A percentile compares a stretch with the other conserved stretches of the same genome.
Conservation (phyloP, 2,797 vertebrate genomes). For the Paratrypauchen microcephalus region DNA sequence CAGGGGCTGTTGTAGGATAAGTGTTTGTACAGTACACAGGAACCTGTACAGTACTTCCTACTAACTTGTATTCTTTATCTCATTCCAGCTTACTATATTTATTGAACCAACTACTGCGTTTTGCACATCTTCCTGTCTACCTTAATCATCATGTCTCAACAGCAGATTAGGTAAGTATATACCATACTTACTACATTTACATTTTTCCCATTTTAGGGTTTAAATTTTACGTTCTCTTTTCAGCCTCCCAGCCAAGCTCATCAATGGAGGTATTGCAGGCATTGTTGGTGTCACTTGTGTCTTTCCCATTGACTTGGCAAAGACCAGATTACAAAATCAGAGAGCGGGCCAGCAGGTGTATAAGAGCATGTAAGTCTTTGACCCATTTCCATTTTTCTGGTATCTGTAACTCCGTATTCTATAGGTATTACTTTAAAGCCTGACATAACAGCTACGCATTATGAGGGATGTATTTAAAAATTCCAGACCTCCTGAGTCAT, state of each 20-base stretch:
- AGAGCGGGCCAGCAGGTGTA: constrained; percentile 83
- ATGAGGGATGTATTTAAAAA: not conserved
- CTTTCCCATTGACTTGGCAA: constrained; percentile 86
- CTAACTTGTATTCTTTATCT: constrained; percentile 8
- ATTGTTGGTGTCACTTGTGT: constrained; percentile 87
- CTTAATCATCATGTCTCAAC: constrained; percentile 76
- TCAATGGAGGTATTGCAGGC: constrained; percentile 87
- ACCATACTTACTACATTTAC: not conserved
- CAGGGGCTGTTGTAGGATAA: constrained; percentile 15
- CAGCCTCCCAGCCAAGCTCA: constrained; percentile 87
- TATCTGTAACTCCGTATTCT: constrained; percentile 13
- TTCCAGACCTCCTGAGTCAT: constrained; percentile 12
- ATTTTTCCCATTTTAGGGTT: not conserved
- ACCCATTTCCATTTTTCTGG: not conserved
- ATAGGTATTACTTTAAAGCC: constrained; percentile 10
- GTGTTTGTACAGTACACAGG: constrained; percentile 1
- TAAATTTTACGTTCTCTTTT: constrained; percentile 9
- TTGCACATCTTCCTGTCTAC: constrained; percentile 10
- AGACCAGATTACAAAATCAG: constrained; percentile 88
- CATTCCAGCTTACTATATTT: constrained; percentile 30
- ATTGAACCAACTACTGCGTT: constrained; percentile 20
- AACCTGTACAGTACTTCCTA: not conserved
- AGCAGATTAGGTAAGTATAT: constrained; percentile 73
- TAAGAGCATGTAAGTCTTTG: constrained; percentile 82
- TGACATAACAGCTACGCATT: not conserved